Conservation (phyloP, 2,888 invertebrate genomes). For the Drosophila aldrichi region DNA sequence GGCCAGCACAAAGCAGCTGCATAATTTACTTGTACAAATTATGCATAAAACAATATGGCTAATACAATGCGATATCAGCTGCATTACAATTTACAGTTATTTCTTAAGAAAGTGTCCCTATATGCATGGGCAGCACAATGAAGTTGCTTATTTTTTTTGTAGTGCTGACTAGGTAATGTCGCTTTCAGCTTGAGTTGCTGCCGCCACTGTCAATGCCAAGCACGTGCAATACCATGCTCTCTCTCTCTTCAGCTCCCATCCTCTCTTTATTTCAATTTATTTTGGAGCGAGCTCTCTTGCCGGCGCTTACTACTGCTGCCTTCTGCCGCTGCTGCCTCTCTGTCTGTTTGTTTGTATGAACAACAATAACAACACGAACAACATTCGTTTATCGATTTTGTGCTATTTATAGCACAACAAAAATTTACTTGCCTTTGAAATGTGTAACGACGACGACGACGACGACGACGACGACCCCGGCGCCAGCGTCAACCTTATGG, state of each 20-base stretch:
- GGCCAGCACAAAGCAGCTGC: too few species aligned
- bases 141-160: conserved; percentile 18
- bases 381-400: conserved; percentile 84
- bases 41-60: too few species aligned
- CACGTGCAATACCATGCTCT: conserved; percentile 61
- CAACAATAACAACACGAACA: conserved; percentile 52
- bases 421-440: conserved; percentile 80
- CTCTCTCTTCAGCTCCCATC: conserved; percentile 21
- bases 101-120: background rate
- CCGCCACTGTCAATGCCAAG: conserved; percentile 67
- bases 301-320: conserved; percentile 28
- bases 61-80: too few species aligned
- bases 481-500: conserved; percentile 21
- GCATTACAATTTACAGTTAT: background rate
- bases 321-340: conserved; percentile 16
- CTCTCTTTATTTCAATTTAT: conserved; percentile 7
- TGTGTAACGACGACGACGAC: conserved; percentile 48
- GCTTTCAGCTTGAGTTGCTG: conserved; percentile 25
- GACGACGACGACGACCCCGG: conserved; percentile 17
- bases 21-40: background rate
- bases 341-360: conserved; percentile 62
- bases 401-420: conserved; percentile 81
- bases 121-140: conserved; percentile 2
- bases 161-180: conserved; percentile 17
- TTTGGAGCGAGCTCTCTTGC: conserved; percentile 40